These are phyloP conservation scores for Ispidina picta DNA, from an alignment of 2,797 vertebrate genomes.

Conservation along the genomic window DNA sequence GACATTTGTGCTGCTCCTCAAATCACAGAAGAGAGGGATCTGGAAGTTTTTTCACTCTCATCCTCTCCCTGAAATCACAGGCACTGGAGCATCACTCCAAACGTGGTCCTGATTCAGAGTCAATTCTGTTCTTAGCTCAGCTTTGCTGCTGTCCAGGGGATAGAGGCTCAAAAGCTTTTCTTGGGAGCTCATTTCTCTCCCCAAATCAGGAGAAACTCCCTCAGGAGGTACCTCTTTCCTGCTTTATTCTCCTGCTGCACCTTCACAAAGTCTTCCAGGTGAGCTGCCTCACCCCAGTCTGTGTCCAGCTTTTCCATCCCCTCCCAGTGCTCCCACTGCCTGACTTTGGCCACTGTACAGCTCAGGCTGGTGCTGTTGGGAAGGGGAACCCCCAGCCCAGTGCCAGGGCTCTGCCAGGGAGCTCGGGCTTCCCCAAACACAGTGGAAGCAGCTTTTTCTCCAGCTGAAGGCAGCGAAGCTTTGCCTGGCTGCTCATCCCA, in stretches of 20 bases:
- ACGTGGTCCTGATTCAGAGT: background rate
- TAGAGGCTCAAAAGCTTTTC: background rate
- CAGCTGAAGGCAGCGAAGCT: background rate
- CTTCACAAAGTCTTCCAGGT: background rate
- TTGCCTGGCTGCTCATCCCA: background rate
- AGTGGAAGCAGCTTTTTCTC: background rate
- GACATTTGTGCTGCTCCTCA: background rate
- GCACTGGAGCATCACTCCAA: background rate
- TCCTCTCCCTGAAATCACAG: background rate
- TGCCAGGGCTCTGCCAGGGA: background rate
- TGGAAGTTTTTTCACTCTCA: background rate
- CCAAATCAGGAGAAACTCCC: too few species aligned
- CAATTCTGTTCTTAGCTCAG: background rate
- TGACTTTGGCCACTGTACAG: too few species aligned
- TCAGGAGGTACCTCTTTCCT: background rate
- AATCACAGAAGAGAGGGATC: background rate
- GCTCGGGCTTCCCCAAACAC: fast-evolving
- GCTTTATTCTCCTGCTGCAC: background rate
- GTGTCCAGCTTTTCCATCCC: background rate
- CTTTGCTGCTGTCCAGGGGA: background rate
- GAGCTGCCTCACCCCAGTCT: background rate
- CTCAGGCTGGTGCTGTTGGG: background rate
- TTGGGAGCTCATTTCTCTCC: background rate
- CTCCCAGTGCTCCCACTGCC: background rate
- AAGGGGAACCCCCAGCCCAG: fast-evolving